Base-by-base conservation (phyloP, 2,888 invertebrate genomes). In the Drosophila emarginata region DNA sequence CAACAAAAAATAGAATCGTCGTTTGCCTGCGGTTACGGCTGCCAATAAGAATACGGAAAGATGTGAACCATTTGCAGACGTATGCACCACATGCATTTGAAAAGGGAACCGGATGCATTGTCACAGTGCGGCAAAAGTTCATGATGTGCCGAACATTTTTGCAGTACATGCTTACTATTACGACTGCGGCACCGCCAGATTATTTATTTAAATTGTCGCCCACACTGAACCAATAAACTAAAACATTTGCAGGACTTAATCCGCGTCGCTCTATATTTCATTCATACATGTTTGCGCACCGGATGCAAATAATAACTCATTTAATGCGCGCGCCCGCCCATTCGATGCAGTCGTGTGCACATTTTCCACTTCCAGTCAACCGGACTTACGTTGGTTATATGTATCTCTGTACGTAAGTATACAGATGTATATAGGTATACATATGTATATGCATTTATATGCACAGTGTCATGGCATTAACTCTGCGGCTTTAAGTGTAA, bases 291-390 rank as follows among this genome's bases (percentile, higher is more conserved):
- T 61, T 61, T 61, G 66, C 61, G 53, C 66, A 66, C 66, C 66
- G 66, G 66, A 66, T 61, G 61, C 66, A 66, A 61, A 66, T 66
- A 57, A 61, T 66, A 66, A 66, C 60, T 65, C 65, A 65, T 65
- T 65, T 65, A 65, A 65, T 61, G 52, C 36, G 61, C 39, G 53
- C 32, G 28, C 36, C 61, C 61, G 61, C 40, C 61, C 61, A 39
- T 51, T 52, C 26, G 58, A 52, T 18, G 61, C 61, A 61, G 39
- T 62, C 61, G 52, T 53, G 61, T 37, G 54, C 53, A 54, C 39
- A 54, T 37, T 54, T 36, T 53, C 54, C 40, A 53, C 40, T 40
- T 26, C 14, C 58, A 57, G 56, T 39, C 56, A 57, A 57, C 56
- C 37, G 56, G 56, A 57, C 56, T 37, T 52, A 52, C 45, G 45